These are phyloP conservation scores for Toxonevra muliebris DNA, from an alignment of 2,888 invertebrate genomes.

Conservation along the genomic window DNA sequence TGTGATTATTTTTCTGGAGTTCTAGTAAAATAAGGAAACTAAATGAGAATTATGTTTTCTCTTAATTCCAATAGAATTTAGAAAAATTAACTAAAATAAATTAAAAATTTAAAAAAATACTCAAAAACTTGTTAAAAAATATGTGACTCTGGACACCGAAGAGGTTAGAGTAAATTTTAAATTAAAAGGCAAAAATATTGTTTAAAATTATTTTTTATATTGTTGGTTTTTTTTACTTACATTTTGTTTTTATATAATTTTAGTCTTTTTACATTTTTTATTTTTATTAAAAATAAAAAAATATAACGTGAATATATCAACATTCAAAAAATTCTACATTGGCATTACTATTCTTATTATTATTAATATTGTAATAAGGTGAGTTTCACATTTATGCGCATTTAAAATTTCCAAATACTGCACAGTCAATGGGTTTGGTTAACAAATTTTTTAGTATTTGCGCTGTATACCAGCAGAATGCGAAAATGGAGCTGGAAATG, in stretches of 20 bases:
- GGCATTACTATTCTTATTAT: slow-evolving; percentile 49
- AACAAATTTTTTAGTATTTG: slow-evolving; percentile 39
- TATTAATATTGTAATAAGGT: slow-evolving; percentile 33
- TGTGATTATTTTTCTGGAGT: too few relatives aligned
- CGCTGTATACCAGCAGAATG: too few relatives aligned
- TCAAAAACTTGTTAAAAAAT: too few relatives aligned
- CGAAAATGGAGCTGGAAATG: too few relatives aligned
- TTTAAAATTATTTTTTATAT: slow-evolving; percentile 11
- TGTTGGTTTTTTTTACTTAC: slow-evolving; percentile 4
- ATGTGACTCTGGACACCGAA: too few relatives aligned
- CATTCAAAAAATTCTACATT: slow-evolving; percentile 58
- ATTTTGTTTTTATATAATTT: slow-evolving; percentile 10
- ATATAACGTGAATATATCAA: slow-evolving; percentile 60
- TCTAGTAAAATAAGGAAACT: too few relatives aligned
- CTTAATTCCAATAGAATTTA: too few relatives aligned
- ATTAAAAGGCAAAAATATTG: background rate
- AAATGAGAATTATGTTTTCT: too few relatives aligned
- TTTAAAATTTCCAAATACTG: slow-evolving; percentile 27
- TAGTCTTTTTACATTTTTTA: slow-evolving; percentile 45
- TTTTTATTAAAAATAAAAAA: slow-evolving; percentile 61
- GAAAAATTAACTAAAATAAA: too few relatives aligned
- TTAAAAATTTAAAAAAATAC: too few relatives aligned
- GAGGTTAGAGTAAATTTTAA: too few relatives aligned
- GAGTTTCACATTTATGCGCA: slow-evolving; percentile 33
- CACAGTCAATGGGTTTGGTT: slow-evolving; percentile 32